Base-by-base conservation (phyloP, 2,888 invertebrate genomes). In the Marasmarcha lunaedactyla region DNA sequence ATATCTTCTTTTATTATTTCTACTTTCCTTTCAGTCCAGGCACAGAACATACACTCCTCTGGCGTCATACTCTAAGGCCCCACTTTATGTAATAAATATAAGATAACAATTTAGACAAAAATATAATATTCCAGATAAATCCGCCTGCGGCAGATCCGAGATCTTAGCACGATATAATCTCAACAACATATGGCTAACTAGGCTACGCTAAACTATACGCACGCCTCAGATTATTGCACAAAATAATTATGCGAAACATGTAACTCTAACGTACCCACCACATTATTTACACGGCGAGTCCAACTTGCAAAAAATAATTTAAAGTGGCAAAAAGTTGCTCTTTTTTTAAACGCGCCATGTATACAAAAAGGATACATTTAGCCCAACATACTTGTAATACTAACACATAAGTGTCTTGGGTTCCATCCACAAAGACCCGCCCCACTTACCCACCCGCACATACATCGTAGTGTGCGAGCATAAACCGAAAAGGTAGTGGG, bases 1-100 rank as follows among this genome's bases (percentile, higher is more conserved):
- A 73, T 79, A 77, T 78, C 70, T 69, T 78, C 71, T 78, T 65
- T 59, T 57, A 26, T 43, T 67, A 58, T 62, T 63, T 59, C 62
- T 65, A 55, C 50, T 57, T 59, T 61, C 59, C 66, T 69, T 60
- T 73, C 63, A 66, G 60, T 69, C 67, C 71, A 77, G 77, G 74
- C 79, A 76, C 74, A 65, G 68, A 63, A 67, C 59, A 62, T 59
- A 61, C 57, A 60, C 64, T 52, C 51, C 47, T 54, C 56, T 51
- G 66, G 64, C 67, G 56, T 67, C 34, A 34, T 4, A 34, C 54
- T 53, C 46, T 44, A 52, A 55, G 70, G 74, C 71, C 76, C 66
- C 78, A 76, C 76, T 71, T 74, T 69, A 62, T 54, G 55, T 53
- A 30, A 20, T 20, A 20, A 20, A 30, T 30, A 30, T n/a, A 10